These are phyloP conservation scores for Folsomia candida DNA, from an alignment of 2,888 invertebrate species.

Conservation along the genomic window DNA sequence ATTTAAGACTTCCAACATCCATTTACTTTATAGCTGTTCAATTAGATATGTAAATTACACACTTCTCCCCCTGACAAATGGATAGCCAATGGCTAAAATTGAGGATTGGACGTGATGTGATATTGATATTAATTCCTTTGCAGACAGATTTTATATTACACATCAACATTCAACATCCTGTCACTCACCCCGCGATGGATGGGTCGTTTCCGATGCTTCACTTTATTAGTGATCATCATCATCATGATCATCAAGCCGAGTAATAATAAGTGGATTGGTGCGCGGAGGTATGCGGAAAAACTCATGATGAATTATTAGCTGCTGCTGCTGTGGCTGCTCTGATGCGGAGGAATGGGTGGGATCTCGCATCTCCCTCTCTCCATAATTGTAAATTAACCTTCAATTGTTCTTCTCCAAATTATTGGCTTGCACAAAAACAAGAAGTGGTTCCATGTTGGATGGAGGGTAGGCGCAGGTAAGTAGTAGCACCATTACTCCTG, in stretches of 20 bases:
- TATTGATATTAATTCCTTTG: neutral
- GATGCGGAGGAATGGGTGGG: neutral
- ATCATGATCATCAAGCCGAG: neutral
- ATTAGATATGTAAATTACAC: slow-evolving; percentile 33
- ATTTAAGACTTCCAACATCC: slow-evolving; percentile 20
- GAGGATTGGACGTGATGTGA: slow-evolving; percentile 8
- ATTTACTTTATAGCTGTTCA: slow-evolving; percentile 30
- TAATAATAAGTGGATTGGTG: neutral
- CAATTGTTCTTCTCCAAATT: slow-evolving; percentile 14
- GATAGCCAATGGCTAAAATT: slow-evolving; percentile 5
- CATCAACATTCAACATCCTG: neutral
- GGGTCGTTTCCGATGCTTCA: neutral
- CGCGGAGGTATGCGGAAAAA: slow-evolving; percentile 17
- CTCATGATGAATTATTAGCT: neutral
- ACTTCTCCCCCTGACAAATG: slow-evolving; percentile 12
- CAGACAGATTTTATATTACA: slow-evolving; percentile 8
- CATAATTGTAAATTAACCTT: slow-evolving; percentile 34
- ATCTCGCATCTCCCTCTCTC: neutral
- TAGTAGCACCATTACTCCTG: too few species aligned
- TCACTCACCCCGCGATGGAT: neutral
- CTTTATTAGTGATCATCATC: neutral
- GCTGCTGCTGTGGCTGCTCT: neutral
- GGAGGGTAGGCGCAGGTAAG: neutral
- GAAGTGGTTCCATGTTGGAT: neutral
- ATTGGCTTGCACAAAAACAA: slow-evolving; percentile 10